A percentile compares a stretch with the other conserved stretches of the same genome.
phyloP scores from a whole-genome alignment of 2,113 vertebrate species.

The Trachemys scripta region DNA sequence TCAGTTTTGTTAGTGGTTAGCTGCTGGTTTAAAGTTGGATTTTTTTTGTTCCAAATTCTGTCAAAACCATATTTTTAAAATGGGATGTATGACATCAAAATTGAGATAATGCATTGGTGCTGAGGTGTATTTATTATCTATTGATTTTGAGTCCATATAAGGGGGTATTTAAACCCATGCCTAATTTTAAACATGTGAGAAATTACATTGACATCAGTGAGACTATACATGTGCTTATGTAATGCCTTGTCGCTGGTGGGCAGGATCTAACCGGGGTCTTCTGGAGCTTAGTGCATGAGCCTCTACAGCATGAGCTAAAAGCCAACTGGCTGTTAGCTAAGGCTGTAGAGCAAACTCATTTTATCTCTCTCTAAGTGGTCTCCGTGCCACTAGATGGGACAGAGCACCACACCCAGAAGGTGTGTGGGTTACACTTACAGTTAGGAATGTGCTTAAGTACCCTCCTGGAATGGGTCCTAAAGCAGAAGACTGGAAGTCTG shows the following conservation, averaged over 20 bases:
- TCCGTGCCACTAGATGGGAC: too few species aligned
- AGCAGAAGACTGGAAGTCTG: not conserved
- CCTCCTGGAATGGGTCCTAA: not conserved
- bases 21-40: not conserved
- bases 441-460: not conserved
- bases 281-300: too few species aligned
- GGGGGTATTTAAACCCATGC: not conserved
- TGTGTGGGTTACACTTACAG: not conserved
- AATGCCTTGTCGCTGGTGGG: too few species aligned
- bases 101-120: accelerated
- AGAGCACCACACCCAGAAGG: too few species aligned
- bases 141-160: not conserved
- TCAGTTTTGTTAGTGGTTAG: not conserved
- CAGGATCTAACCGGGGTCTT: too few species aligned
- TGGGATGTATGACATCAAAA: not conserved
- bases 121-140: not conserved
- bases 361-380: too few species aligned
- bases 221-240: not conserved
- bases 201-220: not conserved
- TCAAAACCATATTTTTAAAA: not conserved
- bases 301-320: too few species aligned
- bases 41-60: not conserved
- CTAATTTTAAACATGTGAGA: not conserved
- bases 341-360: too few species aligned
- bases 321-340: too few species aligned